Percentiles rank a stretch among this genome's conserved stretches.
Conservation (phyloP, 2,797 vertebrate genomes). For the Oreortyx pictus region DNA sequence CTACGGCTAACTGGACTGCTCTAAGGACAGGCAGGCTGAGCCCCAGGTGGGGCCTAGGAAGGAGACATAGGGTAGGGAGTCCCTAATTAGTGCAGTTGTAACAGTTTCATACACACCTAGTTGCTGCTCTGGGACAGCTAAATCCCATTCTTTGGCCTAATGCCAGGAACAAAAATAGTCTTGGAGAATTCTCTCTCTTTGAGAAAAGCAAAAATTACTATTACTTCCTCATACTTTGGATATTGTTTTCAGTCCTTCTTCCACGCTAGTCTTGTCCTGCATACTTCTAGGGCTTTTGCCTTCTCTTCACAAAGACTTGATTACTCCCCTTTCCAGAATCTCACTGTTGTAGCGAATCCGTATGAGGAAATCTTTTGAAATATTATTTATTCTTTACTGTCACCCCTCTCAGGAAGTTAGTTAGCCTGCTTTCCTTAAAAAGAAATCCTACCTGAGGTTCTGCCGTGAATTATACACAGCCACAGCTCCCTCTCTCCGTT, state of each 20-base stretch:
- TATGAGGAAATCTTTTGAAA: not conserved
- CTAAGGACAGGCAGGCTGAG: not conserved
- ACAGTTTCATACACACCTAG: not conserved
- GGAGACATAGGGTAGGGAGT: not conserved
- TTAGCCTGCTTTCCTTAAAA: not conserved
- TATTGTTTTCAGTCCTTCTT: not conserved
- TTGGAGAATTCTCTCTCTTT: not conserved
- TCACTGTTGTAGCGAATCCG: not conserved
- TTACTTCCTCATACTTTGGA: not conserved
- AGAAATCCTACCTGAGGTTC: not conserved
- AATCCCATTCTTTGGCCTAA: not conserved
- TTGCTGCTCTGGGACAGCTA: not conserved
- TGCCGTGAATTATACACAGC: not conserved
- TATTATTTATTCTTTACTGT: not conserved
- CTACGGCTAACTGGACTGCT: not conserved
- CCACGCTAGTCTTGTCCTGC: not conserved
- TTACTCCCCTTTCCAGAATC: not conserved
- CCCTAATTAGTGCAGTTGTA: not conserved
- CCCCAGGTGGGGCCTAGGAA: not conserved
- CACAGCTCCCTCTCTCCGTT: accelerated
- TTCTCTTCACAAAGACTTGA: not conserved
- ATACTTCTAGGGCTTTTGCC: not conserved
- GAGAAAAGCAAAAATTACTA: not conserved
- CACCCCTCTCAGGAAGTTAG: not conserved
- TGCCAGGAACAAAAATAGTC: not conserved